These are phyloP conservation scores for Euproctis similis DNA, from an alignment of 2,888 invertebrate species.

Conservation along the genomic window DNA sequence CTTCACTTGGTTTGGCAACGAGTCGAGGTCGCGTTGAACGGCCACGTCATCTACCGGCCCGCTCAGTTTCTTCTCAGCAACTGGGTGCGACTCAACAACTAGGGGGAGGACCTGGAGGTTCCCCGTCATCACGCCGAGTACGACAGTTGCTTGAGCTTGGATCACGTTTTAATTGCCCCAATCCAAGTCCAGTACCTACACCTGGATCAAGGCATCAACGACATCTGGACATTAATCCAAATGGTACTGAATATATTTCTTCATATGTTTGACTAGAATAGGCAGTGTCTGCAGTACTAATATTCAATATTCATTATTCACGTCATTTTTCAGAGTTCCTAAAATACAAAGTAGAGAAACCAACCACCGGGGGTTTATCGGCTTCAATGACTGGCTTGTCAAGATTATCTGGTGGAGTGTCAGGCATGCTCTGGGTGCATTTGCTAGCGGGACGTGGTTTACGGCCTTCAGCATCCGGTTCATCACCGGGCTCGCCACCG, in stretches of 20 bases:
- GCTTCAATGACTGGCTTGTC: constrained; percentile 74
- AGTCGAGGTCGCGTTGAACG: constrained; percentile 72
- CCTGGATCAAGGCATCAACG: constrained; percentile 86
- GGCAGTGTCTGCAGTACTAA: no score
- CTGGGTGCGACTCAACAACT: constrained; percentile 64
- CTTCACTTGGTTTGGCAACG: constrained; percentile 69
- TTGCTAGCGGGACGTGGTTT: constrained; percentile 91
- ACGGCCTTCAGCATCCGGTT: constrained; percentile 80
- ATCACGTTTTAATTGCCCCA: constrained; percentile 76
- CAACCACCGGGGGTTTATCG: constrained; percentile 73
- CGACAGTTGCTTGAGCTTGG: constrained; percentile 85
- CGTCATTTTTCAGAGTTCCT: constrained; percentile 85
- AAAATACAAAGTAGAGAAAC: constrained; percentile 92
- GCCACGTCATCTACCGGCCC: constrained; percentile 80
- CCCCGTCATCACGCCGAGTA: constrained; percentile 87
- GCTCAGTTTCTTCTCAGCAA: constrained; percentile 84
- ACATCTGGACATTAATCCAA: constrained; percentile 92
- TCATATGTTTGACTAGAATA: no score
- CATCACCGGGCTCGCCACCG: constrained; percentile 83
- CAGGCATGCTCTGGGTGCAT: constrained; percentile 94
- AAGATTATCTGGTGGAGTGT: constrained; percentile 75
- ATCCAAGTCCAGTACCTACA: constrained; percentile 84
- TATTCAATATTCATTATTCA: no score
- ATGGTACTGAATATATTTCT: no score
- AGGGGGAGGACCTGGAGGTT: constrained; percentile 51